phyloP scores from a whole-genome alignment of 2,113 vertebrate genomes.

The Morone saxatilis region DNA sequence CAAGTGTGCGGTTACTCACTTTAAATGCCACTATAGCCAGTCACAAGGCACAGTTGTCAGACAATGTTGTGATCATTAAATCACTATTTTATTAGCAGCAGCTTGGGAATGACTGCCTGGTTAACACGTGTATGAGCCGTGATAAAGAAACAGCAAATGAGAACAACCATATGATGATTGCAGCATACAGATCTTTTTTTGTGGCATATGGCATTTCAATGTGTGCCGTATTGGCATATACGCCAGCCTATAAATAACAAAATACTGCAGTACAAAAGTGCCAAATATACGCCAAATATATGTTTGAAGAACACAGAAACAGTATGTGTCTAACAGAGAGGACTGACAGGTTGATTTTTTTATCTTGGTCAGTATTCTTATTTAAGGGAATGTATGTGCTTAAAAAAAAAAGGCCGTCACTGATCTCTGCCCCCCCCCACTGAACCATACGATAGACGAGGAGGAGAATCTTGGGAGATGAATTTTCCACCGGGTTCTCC shows the following conservation, averaged over 20 bases:
- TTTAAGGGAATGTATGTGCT: no score
- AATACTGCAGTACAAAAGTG: neutral
- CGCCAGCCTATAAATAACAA: neutral
- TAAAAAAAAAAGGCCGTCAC: neutral
- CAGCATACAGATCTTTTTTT: neutral
- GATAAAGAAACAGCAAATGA: conserved; percentile 1
- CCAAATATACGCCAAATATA: neutral
- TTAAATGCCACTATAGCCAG: neutral
- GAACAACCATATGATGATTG: neutral
- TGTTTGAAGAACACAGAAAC: neutral
- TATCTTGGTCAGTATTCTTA: neutral
- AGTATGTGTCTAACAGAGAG: neutral
- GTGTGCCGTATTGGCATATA: neutral
- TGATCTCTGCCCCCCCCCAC: neutral
- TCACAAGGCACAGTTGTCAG: neutral
- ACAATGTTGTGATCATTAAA: neutral
- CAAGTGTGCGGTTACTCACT: neutral
- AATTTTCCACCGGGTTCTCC: conserved; percentile 6
- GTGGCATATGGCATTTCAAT: neutral
- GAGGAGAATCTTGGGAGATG: neutral
- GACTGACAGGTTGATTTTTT: neutral
- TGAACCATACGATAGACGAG: neutral
- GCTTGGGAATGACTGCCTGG: neutral
- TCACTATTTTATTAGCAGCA: neutral
- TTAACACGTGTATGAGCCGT: neutral